These are phyloP conservation scores for Herpetotheres cachinnans DNA, from an alignment of 2,113 vertebrate species.

Conservation along the genomic window DNA sequence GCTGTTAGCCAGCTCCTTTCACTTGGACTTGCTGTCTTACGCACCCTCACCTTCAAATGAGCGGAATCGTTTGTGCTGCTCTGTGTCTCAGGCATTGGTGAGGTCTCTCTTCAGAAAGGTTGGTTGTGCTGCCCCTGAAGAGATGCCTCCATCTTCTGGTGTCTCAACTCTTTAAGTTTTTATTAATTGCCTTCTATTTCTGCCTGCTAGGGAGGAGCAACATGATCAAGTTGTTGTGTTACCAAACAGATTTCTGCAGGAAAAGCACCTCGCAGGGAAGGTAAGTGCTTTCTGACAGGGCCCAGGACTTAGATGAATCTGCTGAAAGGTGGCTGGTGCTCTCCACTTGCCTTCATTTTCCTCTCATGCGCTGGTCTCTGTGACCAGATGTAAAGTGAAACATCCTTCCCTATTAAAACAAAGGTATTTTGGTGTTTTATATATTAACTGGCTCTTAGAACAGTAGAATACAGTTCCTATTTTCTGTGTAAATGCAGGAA, in stretches of 20 bases:
- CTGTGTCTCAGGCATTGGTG: accelerated
- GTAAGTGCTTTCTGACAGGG: background rate
- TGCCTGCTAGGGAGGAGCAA: background rate
- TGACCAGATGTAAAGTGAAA: background rate
- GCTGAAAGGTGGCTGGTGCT: background rate
- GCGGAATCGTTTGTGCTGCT: background rate
- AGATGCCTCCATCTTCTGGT: background rate
- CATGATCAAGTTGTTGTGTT: background rate
- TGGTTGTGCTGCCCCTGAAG: background rate
- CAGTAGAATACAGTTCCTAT: background rate
- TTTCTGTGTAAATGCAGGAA: background rate
- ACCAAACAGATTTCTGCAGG: background rate
- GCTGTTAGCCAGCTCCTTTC: background rate
- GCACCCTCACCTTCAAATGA: background rate
- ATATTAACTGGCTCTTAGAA: background rate
- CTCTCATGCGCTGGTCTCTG: background rate
- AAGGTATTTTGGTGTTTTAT: background rate
- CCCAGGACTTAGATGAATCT: background rate
- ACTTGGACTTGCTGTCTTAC: background rate
- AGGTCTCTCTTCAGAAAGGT: too few relatives aligned
- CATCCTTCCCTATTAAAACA: background rate
- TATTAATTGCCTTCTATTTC: background rate
- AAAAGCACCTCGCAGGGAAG: background rate
- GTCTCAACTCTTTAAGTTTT: background rate
- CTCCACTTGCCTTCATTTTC: accelerated